These are phyloP conservation scores for Tolypeutes matacus DNA, from an alignment of 2,797 vertebrate genomes.

Conservation along the genomic window DNA sequence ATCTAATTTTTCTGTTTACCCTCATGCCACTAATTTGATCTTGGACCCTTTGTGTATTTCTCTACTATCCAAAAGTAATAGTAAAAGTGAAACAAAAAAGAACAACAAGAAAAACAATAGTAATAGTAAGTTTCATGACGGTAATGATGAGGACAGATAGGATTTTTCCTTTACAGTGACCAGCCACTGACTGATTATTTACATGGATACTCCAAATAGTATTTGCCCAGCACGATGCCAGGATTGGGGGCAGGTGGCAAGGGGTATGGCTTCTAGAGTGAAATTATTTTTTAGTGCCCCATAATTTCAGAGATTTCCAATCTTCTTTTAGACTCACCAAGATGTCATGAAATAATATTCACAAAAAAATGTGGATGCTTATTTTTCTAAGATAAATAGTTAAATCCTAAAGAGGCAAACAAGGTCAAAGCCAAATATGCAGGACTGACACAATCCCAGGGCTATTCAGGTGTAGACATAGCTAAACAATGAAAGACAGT, in stretches of 20 bases:
- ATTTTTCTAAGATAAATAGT: conserved; percentile 4
- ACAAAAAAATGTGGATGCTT: not conserved
- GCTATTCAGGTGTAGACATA: conserved; percentile 45
- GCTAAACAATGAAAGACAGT: conserved; percentile 73
- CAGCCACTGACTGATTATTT: not conserved
- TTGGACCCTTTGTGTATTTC: conserved; percentile 5
- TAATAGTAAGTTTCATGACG: not conserved
- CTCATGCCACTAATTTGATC: not conserved
- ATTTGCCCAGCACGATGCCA: not conserved
- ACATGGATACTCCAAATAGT: not conserved
- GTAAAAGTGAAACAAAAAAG: not conserved
- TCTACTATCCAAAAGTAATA: not conserved
- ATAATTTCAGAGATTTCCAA: not conserved
- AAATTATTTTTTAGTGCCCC: not conserved
- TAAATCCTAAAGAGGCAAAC: conserved; percentile 53
- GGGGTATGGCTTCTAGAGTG: not conserved
- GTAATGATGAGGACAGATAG: not conserved
- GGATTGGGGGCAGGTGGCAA: not conserved
- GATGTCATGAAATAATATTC: conserved; percentile 16
- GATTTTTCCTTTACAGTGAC: not conserved
- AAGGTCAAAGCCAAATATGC: conserved; percentile 27
- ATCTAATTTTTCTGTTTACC: not conserved
- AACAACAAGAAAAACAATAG: not conserved
- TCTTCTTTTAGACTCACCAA: conserved; percentile 37
- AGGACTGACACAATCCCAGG: not conserved